Evolutionary conservation across 30 jellyfish, hydroid and myxozoan species (phyloP), one percentile per base, ranked within the genome.

Genomic region (Hydractinia echinata): DNA sequence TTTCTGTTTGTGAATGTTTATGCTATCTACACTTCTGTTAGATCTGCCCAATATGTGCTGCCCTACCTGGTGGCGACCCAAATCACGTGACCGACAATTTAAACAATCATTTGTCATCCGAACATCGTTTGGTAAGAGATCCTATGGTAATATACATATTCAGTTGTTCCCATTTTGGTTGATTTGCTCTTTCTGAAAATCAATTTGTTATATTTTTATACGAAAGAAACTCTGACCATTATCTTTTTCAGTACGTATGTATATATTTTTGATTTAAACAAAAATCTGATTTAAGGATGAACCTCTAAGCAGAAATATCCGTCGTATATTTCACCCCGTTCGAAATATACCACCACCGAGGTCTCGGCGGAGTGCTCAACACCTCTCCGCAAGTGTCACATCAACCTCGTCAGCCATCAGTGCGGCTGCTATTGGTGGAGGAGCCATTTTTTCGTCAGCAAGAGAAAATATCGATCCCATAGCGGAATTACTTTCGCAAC

Each of bases 31-130:
- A n/a, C 4, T 64, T 68, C 8, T 66, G 67, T 66, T 73, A 93
- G 99, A 93, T 93, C n/a, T 93, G 99, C 53, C 99, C 99, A 44
- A 95, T 93, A 51, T 93, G 99, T 82, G 99, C 99, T 55, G 95
- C 99, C 13, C 51, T 85, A 56, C 99, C 99, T 4, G 99, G 99
- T 79, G 99, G 99, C 30, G 99, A 93, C 74, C 99, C 99, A 21
- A 87, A 93, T 72, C 94, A 94, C 76, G 96, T 93, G 55, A 93
- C 99, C 13, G 99, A 93, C 83, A 95, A 88, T 77, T 86, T 93
- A 8, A 92, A 89, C 13, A 90, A 89, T 61, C 99, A 93, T 87
- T 79, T 93, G 64, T 76, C 94, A 54, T 72, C 82, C 79, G 99
- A 93, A 76, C 99, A 93, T 69, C 83, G 99, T 30, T 30, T 30